Evolutionary conservation across 2,797 vertebrate genomes (phyloP).

Genomic region (Erpetoichthys calabaricus): DNA sequence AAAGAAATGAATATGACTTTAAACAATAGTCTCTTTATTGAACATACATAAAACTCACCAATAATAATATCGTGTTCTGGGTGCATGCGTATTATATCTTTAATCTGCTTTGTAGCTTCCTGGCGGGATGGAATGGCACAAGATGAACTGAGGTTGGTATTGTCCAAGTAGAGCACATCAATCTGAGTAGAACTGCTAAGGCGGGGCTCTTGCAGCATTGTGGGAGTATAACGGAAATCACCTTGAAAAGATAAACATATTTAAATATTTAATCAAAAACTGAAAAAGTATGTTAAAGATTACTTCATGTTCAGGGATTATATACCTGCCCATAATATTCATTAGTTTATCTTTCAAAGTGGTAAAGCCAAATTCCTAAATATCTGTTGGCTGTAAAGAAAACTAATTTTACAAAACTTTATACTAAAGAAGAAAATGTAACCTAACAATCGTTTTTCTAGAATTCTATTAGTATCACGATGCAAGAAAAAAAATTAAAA

Average conservation of each 20-base stretch:
- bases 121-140: slow-evolving; percentile 61
- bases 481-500: too few species aligned
- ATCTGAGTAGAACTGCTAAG: slow-evolving; percentile 58
- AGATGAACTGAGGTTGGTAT: slow-evolving; percentile 78
- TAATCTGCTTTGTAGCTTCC: slow-evolving; percentile 64
- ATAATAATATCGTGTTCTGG: slow-evolving; percentile 65
- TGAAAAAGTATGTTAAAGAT: slow-evolving; percentile 1
- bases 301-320: neutral
- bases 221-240: slow-evolving; percentile 76
- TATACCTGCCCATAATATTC: too few species aligned
- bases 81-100: slow-evolving; percentile 66
- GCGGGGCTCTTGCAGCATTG: slow-evolving; percentile 61
- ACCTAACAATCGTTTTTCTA: too few species aligned
- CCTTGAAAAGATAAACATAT: slow-evolving; percentile 39
- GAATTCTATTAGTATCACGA: too few species aligned
- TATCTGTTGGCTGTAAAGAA: too few species aligned
- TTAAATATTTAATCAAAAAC: neutral
- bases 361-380: too few species aligned
- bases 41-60: slow-evolving; percentile 45
- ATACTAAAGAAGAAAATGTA: too few species aligned
- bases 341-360: too few species aligned
- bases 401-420: too few species aligned
- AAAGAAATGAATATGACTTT: too few species aligned
- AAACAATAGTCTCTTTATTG: neutral
- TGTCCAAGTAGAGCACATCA: slow-evolving; percentile 83